Base-by-base conservation (phyloP, 2,113 vertebrate genomes). In the Pithys albifrons region DNA sequence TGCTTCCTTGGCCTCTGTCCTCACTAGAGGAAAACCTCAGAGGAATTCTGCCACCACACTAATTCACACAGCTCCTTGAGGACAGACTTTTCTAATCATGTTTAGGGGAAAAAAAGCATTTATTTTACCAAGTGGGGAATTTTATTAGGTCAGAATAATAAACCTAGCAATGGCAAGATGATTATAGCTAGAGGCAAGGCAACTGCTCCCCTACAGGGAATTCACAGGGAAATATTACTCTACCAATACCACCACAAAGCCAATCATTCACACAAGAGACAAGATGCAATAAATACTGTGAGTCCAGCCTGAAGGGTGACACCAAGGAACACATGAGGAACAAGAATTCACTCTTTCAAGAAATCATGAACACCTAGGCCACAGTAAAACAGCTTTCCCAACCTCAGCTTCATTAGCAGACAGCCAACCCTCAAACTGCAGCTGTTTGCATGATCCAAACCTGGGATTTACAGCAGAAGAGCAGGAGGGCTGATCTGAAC, bases 101-200 rank as follows among this genome's bases (percentile, higher is more conserved):
- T 67, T 83, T 55, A 41, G 37, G 2, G 8, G 18, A 57, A 61
- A 73, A 55, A 33, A 39, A 0, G 14, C 76, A 69, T 62, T 90
- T 83, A 27, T 97, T 84, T 71, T 71, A 95, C 31, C 52, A 86
- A 86, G 59, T 52, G 57, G 33, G n/a, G 57, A 88, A 80, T 94
- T 77, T 86, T 96, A 92, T 95, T 92, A 96, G 85, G 61, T 77
- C 79, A 94, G 69, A 88, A 94, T 90, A 96, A 91, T 91, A 89
- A 94, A 96, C 69, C 69, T 35, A 84, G 45, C 75, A 75, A 93
- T 1, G 1, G 91, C 61, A 78, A 77, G 73, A 92, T 92, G 61
- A 93, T 93, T 91, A 91, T 35, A 79, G 93, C 86, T 39, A 43
- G 83, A 86, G 78, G 90, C 82, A 94, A 91, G 46, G 49, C 45